phyloP scores from a whole-genome alignment of 2,888 invertebrate genomes.

The Oxycera nigricornis region DNA sequence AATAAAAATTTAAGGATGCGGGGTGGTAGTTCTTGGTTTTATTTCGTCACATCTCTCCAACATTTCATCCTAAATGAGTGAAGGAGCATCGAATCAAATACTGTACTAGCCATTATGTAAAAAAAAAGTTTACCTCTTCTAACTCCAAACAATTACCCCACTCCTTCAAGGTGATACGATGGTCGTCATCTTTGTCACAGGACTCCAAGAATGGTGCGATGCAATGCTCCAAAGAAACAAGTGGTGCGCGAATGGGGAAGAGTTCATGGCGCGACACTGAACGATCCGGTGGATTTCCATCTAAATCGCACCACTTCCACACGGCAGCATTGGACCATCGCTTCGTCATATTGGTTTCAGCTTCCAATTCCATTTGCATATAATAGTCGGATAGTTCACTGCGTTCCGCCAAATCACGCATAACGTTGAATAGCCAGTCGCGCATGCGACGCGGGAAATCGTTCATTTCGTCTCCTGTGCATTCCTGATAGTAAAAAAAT shows the following conservation, averaged over 20 bases:
- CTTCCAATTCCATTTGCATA: slow-evolving; percentile 86
- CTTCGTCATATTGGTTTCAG: slow-evolving; percentile 82
- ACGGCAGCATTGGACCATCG: slow-evolving; percentile 93
- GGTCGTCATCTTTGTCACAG: slow-evolving; percentile 89
- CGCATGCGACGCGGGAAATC: slow-evolving; percentile 97
- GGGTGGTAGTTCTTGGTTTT: slow-evolving; percentile 33
- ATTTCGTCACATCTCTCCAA: slow-evolving; percentile 83
- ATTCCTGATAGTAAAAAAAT: slow-evolving; percentile 65
- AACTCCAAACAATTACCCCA: slow-evolving; percentile 91
- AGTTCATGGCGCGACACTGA: slow-evolving; percentile 92
- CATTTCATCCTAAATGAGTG: slow-evolving; percentile 70
- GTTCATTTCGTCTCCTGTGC: slow-evolving; percentile 83
- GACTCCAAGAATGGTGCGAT: slow-evolving; percentile 94
- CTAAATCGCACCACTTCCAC: slow-evolving; percentile 99
- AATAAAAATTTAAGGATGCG: slow-evolving; percentile 5
- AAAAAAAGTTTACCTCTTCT: slow-evolving; percentile 69
- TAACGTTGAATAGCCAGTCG: slow-evolving; percentile 97
- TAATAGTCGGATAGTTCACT: slow-evolving; percentile 84
- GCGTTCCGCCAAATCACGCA: slow-evolving; percentile 92
- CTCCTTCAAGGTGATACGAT: slow-evolving; percentile 88
- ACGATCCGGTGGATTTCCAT: slow-evolving; percentile 90
- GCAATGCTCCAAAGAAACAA: slow-evolving; percentile 96
- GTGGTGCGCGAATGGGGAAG: slow-evolving; percentile 93
- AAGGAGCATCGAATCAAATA: background rate
- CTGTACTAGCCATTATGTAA: slow-evolving; percentile 48